Conservation (phyloP, 2,797 vertebrate species). For the Hyperoplus lanceolatus region DNA sequence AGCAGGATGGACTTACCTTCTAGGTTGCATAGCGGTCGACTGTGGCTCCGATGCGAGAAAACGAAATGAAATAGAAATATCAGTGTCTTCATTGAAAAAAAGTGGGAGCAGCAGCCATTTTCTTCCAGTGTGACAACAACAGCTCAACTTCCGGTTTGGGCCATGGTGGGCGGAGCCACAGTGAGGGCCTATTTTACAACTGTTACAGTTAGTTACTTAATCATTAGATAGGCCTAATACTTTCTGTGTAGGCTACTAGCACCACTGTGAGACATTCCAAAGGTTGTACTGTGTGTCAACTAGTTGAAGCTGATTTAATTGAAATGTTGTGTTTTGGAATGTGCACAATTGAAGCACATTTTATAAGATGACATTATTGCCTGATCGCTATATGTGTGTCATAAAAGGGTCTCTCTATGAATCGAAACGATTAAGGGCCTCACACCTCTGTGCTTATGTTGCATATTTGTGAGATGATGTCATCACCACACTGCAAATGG, state of each 20-base stretch:
- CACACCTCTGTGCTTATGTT: background rate
- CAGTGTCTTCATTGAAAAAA: slow-evolving; percentile 88
- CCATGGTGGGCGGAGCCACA: slow-evolving; percentile 75
- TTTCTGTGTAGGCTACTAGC: background rate
- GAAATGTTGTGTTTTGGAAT: background rate
- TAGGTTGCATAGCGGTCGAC: slow-evolving; percentile 81
- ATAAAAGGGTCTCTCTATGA: background rate
- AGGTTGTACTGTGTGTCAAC: background rate
- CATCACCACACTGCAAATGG: background rate
- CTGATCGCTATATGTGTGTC: too few relatives aligned
- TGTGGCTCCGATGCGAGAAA: slow-evolving; percentile 74
- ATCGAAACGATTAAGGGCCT: background rate
- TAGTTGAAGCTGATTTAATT: background rate
- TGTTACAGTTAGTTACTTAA: background rate
- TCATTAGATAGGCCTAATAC: background rate
- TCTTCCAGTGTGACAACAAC: slow-evolving; percentile 91
- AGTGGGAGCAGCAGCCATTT: slow-evolving; percentile 89
- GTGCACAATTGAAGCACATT: background rate
- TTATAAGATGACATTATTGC: background rate
- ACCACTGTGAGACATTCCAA: too few relatives aligned
- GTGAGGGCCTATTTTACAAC: background rate
- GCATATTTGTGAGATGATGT: background rate
- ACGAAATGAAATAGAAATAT: slow-evolving; percentile 82
- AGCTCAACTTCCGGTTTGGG: slow-evolving; percentile 87
- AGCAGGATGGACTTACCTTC: slow-evolving; percentile 79